Conservation (phyloP, 2,797 vertebrate species). For the Sarcoramphus papa region DNA sequence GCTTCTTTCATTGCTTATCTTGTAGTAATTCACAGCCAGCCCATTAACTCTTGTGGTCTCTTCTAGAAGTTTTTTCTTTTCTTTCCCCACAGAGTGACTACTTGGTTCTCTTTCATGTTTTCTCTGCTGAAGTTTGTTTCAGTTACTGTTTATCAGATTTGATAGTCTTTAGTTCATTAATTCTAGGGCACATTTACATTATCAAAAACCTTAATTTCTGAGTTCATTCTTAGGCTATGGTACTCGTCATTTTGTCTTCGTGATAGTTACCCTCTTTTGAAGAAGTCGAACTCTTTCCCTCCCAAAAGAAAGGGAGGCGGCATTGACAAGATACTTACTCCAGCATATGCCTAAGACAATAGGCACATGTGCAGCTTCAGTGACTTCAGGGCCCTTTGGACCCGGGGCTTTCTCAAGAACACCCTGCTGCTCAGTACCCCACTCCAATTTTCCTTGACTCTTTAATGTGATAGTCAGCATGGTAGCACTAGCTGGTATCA, state of each 20-base stretch:
- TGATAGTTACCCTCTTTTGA: neutral
- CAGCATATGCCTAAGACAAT: neutral
- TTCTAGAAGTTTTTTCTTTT: neutral
- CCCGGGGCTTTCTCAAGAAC: neutral
- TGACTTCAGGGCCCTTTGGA: neutral
- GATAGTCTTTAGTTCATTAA: neutral
- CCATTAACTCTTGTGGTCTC: neutral
- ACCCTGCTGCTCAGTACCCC: neutral
- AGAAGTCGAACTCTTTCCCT: neutral
- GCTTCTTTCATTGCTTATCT: neutral
- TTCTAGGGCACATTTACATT: neutral
- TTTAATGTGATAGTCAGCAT: neutral
- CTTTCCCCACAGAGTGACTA: neutral
- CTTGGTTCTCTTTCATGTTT: neutral
- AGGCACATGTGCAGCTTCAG: neutral
- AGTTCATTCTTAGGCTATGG: neutral
- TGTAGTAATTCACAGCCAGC: neutral
- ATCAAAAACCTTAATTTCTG: neutral
- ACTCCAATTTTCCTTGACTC: neutral
- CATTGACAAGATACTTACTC: neutral
- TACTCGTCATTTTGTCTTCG: neutral
- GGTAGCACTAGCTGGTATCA: neutral
- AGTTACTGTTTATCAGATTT: neutral
- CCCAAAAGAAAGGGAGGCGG: neutral
- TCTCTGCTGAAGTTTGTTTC: neutral